Base-by-base conservation (phyloP, 2,888 invertebrate species). In the Bruchidius siliquastri region DNA sequence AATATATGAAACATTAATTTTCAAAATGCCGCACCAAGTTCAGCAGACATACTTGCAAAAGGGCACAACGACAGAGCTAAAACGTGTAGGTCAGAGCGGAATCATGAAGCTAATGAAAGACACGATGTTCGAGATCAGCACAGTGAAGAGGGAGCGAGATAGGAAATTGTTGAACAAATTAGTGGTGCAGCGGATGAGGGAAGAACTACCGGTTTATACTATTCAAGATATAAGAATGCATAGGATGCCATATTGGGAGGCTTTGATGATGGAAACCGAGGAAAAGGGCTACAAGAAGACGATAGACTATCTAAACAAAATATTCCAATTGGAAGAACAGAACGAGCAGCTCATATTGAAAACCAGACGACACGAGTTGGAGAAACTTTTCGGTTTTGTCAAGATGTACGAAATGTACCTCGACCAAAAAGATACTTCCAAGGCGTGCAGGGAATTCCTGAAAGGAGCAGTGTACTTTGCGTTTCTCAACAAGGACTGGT, bases 241-340 rank as follows among this genome's bases (percentile, higher is more conserved):
- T 77, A 88, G 88, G 75, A 73, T 88, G 32, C 89, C 90, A 0
- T 83, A 89, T 71, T 84, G 89, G 80, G 87, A 90, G 81, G 90
- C 90, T 30, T 82, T 91, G 0, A 83, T 90, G 66, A 77, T 88
- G 13, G 91, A 91, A 80, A 80, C 91, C 1, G 81, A 83, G 73
- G 91, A 91, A 81, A 80, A 86, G 0, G 89, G 89, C 0, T 89
- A 85, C 76, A 72, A 75, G 0, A 88, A 88, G 75, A 87, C 90
- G 0, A 87, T 89, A 0, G 83, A 84, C 67, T 90, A 89, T 79
- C 80, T 92, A 0, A 85, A 85, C 78, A 88, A 90, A 77, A 84
- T 92, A 0, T 86, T 91, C 21, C 87, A 89, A 22, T 88, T 90
- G 26, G 91, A 91, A 75, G 85, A 88, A 10, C 82, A 89, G 2